Evolutionary conservation across 2,113 vertebrate species (phyloP).

Genomic region (Taxidea taxus): DNA sequence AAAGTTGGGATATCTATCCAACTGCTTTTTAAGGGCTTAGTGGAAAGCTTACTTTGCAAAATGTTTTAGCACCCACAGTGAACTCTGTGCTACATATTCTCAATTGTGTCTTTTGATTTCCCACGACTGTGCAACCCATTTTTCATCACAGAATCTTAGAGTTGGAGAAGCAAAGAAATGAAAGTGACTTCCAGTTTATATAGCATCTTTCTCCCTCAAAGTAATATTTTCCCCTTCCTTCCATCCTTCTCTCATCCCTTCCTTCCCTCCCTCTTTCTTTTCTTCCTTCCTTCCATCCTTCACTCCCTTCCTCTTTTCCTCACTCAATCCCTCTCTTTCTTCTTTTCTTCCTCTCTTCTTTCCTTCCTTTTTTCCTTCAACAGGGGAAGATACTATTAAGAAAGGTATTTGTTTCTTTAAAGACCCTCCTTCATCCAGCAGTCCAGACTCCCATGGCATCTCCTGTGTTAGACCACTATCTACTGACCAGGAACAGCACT

Average conservation of each 20-base stretch:
- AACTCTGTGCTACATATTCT: neutral
- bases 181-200: neutral
- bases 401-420: neutral
- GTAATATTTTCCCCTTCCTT: neutral
- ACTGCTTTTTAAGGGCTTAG: neutral
- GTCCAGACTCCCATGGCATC: neutral
- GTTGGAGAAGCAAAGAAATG: neutral
- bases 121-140: neutral
- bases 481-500: neutral
- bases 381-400: neutral
- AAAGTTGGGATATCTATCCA: neutral
- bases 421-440: neutral
- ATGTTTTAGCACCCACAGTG: neutral
- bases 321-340: neutral
- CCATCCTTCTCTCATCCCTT: neutral
- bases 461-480: neutral
- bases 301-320: neutral
- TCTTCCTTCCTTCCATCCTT: neutral
- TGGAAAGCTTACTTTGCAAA: neutral
- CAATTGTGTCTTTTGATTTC: neutral
- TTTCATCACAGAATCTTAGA: neutral
- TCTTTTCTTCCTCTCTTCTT: neutral
- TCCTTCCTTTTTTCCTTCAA: neutral
- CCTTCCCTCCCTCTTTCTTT: no score
- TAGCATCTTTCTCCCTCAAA: neutral